These are phyloP conservation scores for Acromyrmex heyeri DNA, from an alignment of 1,140 invertebrate genomes.

Conservation along the genomic window DNA sequence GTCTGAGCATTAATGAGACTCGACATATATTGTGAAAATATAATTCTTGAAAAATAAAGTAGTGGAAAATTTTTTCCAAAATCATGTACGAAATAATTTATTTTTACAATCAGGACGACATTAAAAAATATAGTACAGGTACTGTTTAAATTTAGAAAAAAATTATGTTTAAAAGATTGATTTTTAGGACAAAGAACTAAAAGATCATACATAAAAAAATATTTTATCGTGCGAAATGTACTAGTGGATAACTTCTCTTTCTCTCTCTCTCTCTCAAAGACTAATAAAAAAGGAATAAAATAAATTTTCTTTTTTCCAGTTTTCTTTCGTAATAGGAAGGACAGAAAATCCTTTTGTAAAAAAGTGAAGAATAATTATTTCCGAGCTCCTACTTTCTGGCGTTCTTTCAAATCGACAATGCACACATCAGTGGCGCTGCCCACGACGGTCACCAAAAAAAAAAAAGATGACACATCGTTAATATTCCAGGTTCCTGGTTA, in stretches of 20 bases:
- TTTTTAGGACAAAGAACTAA: neutral
- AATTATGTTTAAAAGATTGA: neutral
- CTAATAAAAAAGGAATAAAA: neutral
- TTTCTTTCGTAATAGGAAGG: neutral
- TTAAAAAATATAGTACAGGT: neutral
- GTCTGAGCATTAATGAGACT: neutral
- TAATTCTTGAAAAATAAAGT: neutral
- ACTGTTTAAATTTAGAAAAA: neutral
- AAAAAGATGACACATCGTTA: constrained; percentile 56
- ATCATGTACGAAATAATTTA: neutral
- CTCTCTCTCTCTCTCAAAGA: neutral
- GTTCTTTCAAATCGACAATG: neutral
- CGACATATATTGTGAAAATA: neutral
- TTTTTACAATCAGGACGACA: neutral
- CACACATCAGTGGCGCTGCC: neutral
- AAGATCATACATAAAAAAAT: neutral
- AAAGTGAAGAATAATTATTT: constrained; percentile 35
- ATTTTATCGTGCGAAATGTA: neutral
- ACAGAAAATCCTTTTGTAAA: neutral
- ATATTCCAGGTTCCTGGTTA: constrained; percentile 21
- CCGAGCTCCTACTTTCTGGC: neutral
- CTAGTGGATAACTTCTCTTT: neutral
- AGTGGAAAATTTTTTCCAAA: neutral
- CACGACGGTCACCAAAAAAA: neutral
- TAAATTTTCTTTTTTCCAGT: neutral